Evolutionary conservation across 2,797 vertebrate species (phyloP), one percentile per base, ranked within the genome.

Genomic region (Leontopithecus rosalia): DNA sequence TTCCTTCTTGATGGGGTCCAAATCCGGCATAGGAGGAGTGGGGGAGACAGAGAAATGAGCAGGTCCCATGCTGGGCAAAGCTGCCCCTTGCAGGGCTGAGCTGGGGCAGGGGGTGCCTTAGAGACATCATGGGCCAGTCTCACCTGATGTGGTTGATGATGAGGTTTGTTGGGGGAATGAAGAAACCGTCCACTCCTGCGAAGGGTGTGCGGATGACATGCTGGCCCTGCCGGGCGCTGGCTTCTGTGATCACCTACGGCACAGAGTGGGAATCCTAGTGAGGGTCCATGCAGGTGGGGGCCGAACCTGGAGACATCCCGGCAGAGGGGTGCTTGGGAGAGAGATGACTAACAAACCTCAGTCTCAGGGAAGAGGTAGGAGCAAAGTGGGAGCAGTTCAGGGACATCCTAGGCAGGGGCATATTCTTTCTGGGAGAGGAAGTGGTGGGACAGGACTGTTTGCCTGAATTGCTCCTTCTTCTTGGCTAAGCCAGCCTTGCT

Each of bases 91-190:
- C 14, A 28, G 55, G 48, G 50, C 30, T 19, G 26, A 88, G 57
- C 58, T 15, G 85, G 57, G 30, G 30, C 0, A 0, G 1, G 67
- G 4, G 12, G 72, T 0, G 2, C 30, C 14, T 30, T 4, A 4
- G 67, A 7, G 73, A 19, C 41, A 0, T 12, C 0, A 1, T 0
- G 0, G 0, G 36, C 0, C 33, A 28, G 90, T 90, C 99, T 96
- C 98, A 99, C 99, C 99, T 99, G 97, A 99, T 98, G 1, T 99
- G 99, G 96, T 99, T 99, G 98, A 99, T 99, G 98, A 99, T 99
- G 97, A 99, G 99, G 97, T 99, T 99, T 94, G 99, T 99, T 7
- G 99, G 99, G 73, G 99, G 99, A 96, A 99, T 99, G 98, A 99
- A 99, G 98, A 99, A 99, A 96, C 99, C 99, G 0, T 98, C 99